A percentile compares a stretch with the other conserved stretches of the same genome.
Evolutionary conservation across 2,888 invertebrate genomes (phyloP).

Genomic region (Agrochola circellaris): DNA sequence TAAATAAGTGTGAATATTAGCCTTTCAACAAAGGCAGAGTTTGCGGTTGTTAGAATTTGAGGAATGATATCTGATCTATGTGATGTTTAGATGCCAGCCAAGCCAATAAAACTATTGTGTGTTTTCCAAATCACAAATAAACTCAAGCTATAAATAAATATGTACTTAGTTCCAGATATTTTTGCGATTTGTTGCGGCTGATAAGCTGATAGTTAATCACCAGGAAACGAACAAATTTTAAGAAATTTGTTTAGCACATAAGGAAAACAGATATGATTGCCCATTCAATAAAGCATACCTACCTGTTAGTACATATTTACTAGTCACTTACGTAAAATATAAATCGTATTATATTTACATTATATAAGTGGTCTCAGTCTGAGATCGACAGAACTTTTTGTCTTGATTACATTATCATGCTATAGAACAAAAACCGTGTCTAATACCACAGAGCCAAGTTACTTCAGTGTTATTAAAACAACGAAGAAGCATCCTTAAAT

Average conservation of each 20-base stretch:
- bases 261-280: slow-evolving; percentile 43
- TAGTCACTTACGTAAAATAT: slow-evolving; percentile 38
- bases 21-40: neutral
- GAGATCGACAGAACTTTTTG: slow-evolving; percentile 16
- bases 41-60: neutral
- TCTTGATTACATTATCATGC: slow-evolving; percentile 5
- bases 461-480: slow-evolving; percentile 18
- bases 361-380: slow-evolving; percentile 11
- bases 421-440: neutral
- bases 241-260: slow-evolving; percentile 40
- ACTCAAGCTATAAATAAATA: neutral
- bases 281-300: slow-evolving; percentile 32
- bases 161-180: neutral
- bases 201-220: neutral
- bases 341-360: slow-evolving; percentile 30
- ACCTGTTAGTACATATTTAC: slow-evolving; percentile 30
- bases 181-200: neutral
- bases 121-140: neutral
- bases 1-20: neutral
- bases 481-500: neutral
- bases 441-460: neutral
- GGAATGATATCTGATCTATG: neutral
- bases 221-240: slow-evolving; percentile 19
- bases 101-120: too few species aligned
- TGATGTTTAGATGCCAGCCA: neutral